A percentile compares a stretch with the other conserved stretches of the same genome.
Conservation (phyloP, 2,888 invertebrate species). For the Timema podura region DNA sequence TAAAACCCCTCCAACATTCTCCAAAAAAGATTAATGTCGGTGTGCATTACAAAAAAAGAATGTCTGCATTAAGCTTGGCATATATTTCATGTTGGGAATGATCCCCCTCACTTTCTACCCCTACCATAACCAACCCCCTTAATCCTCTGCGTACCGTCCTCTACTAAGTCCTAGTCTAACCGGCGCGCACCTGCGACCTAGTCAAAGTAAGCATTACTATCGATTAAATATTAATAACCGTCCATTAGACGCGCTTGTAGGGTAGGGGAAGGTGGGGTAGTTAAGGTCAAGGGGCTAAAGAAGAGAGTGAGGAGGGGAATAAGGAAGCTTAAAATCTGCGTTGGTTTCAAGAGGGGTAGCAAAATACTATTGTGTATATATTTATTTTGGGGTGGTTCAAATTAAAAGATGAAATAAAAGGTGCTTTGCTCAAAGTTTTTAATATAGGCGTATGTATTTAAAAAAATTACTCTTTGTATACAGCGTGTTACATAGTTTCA, state of each 20-base stretch:
- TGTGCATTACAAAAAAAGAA: constrained; percentile 25
- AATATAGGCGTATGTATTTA: no score
- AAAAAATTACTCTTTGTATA: no score
- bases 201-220: constrained; percentile 26
- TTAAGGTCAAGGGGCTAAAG: not conserved
- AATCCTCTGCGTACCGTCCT: constrained; percentile 19
- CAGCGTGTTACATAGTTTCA: no score
- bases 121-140: constrained; percentile 5
- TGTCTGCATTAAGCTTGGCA: constrained; percentile 12
- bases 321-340: no score
- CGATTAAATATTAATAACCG: constrained; percentile 31
- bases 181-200: constrained; percentile 22
- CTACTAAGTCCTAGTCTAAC: constrained; percentile 20
- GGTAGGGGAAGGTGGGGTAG: not conserved
- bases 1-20: constrained; percentile 14
- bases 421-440: no score
- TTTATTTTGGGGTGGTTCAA: no score
- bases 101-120: not conserved
- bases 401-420: no score
- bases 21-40: constrained; percentile 25
- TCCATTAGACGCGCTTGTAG: constrained; percentile 25
- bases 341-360: no score
- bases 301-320: not conserved
- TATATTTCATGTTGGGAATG: constrained; percentile 9
- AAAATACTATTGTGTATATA: no score